A percentile compares a stretch with the other conserved stretches of the same genome.
phyloP scores from a whole-genome alignment of 1,140 invertebrate species.

The Sweltsa coloradensis region DNA sequence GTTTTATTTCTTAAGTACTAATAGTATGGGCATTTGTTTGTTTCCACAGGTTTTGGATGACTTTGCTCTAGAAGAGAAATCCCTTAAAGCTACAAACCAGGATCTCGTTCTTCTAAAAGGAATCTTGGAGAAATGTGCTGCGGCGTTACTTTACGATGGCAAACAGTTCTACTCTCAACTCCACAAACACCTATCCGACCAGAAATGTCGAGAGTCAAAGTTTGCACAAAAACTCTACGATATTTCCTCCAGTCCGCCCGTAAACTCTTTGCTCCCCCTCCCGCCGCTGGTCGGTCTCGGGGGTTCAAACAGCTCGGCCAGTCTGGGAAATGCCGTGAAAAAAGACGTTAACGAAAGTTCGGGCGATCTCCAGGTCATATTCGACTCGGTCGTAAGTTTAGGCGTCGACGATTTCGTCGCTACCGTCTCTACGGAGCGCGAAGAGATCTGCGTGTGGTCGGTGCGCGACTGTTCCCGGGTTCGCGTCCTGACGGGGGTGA shows the following conservation, averaged over 20 bases:
- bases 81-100: slow-evolving; percentile 3
- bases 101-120: slow-evolving; percentile 42
- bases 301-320: not conserved
- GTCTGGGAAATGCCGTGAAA: too few relatives aligned
- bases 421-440: slow-evolving; percentile 53
- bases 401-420: slow-evolving; percentile 50
- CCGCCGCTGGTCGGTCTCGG: slow-evolving; percentile 1
- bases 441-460: slow-evolving; percentile 72
- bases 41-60: slow-evolving; percentile 53
- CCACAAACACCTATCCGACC: slow-evolving; percentile 34
- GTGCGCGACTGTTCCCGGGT: slow-evolving; percentile 40
- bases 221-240: slow-evolving; percentile 12
- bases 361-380: slow-evolving; percentile 15
- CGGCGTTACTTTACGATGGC: slow-evolving; percentile 57
- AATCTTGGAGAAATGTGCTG: slow-evolving; percentile 48
- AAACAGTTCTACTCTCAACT: slow-evolving; percentile 60
- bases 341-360: not conserved
- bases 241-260: not conserved
- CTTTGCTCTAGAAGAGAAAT: slow-evolving; percentile 34
- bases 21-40: not conserved
- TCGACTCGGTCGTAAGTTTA: slow-evolving; percentile 41
- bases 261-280: slow-evolving; percentile 5
- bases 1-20: not conserved
- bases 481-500: slow-evolving; percentile 51
- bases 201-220: slow-evolving; percentile 27